Evolutionary conservation across 1,140 invertebrate species (phyloP), one percentile per base, ranked within the genome.

Genomic region (Ostrea denselamellosa): DNA sequence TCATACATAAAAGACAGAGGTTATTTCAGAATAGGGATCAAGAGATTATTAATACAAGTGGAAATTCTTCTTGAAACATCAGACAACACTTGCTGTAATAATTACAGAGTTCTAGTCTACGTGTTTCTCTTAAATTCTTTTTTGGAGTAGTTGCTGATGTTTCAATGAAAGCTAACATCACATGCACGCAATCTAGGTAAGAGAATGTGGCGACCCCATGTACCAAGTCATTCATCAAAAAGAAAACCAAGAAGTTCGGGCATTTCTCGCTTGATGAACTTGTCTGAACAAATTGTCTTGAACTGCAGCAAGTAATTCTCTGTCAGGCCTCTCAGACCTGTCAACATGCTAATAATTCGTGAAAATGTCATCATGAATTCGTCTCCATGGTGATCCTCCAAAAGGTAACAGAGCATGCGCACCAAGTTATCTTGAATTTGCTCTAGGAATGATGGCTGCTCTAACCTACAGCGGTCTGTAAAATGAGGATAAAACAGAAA

Each of bases 321-420:
- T 22, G 51, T 83, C 82, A 83, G 82, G 53, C 51, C n/a, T 19
- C 82, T 10, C 44, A 83, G 53, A 19, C 53, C 53, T 52, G 82
- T 83, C 51, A 83, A 83, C 82, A 83, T 83, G 82, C 53, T 54
- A 52, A 83, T 83, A 54, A 83, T 83, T 22, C 53, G 82, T n/a
- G 82, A 53, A 54, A 83, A 83, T 5, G 51, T 19, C 34, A 83
- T 52, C 53, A 53, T 83, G 53, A 52, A 83, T 54, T 52, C 44
- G 44, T 83, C 53, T 83, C 82, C 82, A 52, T 83, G 82, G 82
- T 83, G 82, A 83, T 83, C 82, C 19, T 83, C 82, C 22, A 83
- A 22, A 22, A 83, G 82, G 82, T 83, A 52, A 22, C 25, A n/a
- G 19, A 83, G 82, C 44, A 83, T 83, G 53, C 53, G 51, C 53